A percentile compares a stretch with the other conserved stretches of the same genome.
Evolutionary conservation across 2,797 vertebrate genomes (phyloP).

Genomic region (Sebastes elongatus): DNA sequence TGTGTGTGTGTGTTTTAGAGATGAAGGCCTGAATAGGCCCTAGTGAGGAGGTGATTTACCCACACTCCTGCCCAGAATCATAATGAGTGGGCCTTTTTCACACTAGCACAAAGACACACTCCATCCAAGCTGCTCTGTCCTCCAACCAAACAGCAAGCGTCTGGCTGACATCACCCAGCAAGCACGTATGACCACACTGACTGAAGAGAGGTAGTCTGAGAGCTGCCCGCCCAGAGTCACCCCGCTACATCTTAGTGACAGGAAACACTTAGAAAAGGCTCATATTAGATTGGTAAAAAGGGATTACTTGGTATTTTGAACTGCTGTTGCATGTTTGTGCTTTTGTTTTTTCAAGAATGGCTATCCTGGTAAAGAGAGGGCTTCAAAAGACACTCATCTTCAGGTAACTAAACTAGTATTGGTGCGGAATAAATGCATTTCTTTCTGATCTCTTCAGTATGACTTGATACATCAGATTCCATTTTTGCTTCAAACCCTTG

Average conservation of each 20-base stretch:
- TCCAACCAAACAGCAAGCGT: conserved; percentile 57
- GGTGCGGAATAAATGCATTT: conserved; percentile 35
- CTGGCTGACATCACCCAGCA: conserved; percentile 58
- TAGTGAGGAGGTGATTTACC: conserved; percentile 70
- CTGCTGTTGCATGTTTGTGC: conserved; percentile 79
- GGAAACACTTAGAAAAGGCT: neutral
- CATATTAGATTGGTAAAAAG: neutral
- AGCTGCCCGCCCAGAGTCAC: conserved; percentile 23
- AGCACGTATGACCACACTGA: conserved; percentile 36
- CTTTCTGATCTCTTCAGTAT: conserved; percentile 14
- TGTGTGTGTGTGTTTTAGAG: conserved; percentile 17
- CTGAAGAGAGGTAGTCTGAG: conserved; percentile 33
- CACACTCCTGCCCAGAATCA: conserved; percentile 78
- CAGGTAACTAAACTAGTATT: conserved; percentile 80
- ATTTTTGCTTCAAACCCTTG: neutral
- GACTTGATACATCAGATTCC: neutral
- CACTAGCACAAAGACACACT: conserved; percentile 71
- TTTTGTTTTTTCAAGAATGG: conserved; percentile 86
- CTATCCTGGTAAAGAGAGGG: conserved; percentile 84
- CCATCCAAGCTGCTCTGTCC: conserved; percentile 57
- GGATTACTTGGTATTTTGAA: conserved; percentile 68
- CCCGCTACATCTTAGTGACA: neutral
- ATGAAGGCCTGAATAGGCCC: conserved; percentile 53
- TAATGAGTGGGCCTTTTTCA: conserved; percentile 78
- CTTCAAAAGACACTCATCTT: conserved; percentile 82